Conservation (phyloP, 2,113 vertebrate species). For the Ardeotis arabs region DNA sequence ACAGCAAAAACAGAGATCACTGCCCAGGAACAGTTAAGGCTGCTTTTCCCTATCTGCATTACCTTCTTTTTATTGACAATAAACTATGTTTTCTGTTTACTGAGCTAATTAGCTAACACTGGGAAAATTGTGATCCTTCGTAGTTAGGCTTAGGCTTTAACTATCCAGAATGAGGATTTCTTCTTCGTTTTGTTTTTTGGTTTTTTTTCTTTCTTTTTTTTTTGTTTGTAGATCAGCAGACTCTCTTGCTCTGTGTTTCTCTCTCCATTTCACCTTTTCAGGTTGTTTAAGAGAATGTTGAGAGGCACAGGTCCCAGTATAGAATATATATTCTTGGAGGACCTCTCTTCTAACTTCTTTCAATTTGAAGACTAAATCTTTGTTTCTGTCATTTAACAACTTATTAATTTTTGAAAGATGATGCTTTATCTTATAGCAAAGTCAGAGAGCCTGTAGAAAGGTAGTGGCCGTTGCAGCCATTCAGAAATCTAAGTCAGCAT, state of each 20-base stretch:
- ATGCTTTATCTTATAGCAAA: neutral
- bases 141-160: neutral
- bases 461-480: neutral
- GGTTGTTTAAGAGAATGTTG: neutral
- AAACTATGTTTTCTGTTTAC: neutral
- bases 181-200: too few species aligned
- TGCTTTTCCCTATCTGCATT: neutral
- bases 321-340: neutral
- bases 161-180: neutral
- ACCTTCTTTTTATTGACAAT: neutral
- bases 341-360: neutral
- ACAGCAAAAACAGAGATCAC: neutral
- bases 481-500: neutral
- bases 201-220: neutral
- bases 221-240: neutral
- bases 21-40: neutral
- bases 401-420: neutral
- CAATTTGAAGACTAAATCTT: neutral
- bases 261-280: neutral
- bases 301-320: neutral
- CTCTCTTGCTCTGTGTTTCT: neutral
- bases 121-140: neutral
- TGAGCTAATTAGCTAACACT: neutral
- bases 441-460: neutral
- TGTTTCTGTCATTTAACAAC: neutral